Evolutionary conservation across 2,113 vertebrate genomes (phyloP).

Genomic region (Alethe diademata): DNA sequence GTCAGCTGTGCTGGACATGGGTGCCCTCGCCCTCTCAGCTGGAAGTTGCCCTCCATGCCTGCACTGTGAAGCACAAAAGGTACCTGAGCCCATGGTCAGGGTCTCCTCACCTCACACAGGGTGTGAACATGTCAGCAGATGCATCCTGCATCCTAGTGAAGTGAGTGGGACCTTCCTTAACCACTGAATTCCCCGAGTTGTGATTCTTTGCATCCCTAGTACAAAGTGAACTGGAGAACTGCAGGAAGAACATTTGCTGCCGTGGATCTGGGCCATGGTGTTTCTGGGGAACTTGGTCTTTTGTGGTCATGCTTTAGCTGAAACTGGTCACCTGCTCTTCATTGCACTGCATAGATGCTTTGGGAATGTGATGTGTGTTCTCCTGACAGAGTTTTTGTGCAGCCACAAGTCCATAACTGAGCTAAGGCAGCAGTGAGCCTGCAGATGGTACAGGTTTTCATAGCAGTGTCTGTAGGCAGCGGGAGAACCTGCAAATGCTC

Average conservation of each 20-base stretch:
- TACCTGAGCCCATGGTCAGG: not conserved
- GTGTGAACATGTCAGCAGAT: not conserved
- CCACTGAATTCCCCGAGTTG: not conserved
- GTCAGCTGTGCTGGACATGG: not conserved
- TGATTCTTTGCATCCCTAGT: fast-evolving
- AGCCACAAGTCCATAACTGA: not conserved
- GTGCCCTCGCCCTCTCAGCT: not conserved
- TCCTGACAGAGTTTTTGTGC: not conserved
- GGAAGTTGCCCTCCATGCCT: not conserved
- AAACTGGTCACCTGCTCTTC: not conserved
- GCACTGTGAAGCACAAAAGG: not conserved
- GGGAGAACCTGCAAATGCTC: not conserved
- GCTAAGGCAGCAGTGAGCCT: not conserved
- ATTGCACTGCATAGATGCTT: not conserved
- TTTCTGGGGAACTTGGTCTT: not conserved
- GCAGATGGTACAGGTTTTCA: not conserved
- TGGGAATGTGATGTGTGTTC: not conserved
- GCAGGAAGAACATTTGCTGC: not conserved
- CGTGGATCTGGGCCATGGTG: not conserved
- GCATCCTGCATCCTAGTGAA: not conserved
- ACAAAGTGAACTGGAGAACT: not conserved
- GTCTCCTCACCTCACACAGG: not conserved
- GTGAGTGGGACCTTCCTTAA: not conserved
- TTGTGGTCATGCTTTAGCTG: not conserved
- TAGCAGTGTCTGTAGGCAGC: not conserved